Evolutionary conservation across 2,888 invertebrate species (phyloP), one percentile per base, ranked within the genome.

Genomic region (Dorcus hopei): DNA sequence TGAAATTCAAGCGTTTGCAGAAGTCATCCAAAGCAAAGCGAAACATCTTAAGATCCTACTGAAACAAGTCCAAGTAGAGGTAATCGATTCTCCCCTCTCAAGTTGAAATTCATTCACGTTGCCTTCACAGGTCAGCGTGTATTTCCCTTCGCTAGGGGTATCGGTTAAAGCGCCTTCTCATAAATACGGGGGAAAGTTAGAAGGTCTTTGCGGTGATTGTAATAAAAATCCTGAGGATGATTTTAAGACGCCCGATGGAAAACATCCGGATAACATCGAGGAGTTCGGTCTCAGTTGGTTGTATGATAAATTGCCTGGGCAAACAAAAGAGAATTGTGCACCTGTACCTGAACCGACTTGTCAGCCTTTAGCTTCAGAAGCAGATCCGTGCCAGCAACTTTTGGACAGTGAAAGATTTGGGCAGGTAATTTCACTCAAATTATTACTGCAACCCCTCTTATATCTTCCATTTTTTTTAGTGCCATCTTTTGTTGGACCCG

Each of bases 191-290:
- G 86, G 86, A 61, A 85, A 83, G 62, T 85, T 90, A 54, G 90
- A 92, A 74, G 93, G 93, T 1, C 80, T 94, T 1, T 94, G 93
- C 74, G 93, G 93, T 52, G 85, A 88, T 64, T 90, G 89, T 72
- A 85, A 87, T 50, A 84, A 84, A 0, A 80, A 85, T 68, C 77
- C 80, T 3, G 79, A 81, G 0, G 80, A 84, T 48, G 85, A 86
- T 70, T 77, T 88, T n/a, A 70, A 80, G 60, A 80, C 80, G 49
- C 80, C 81, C 61, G 76, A 81, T 41, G 84, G 85, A 0, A 77
- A 79, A 3, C 62, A 80, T 58, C 80, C 88, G 51, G 80, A 85
- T 16, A 78, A 86, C 69, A 76, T 74, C 0, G 70, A 80, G 19
- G 80, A 82, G 16, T 83, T 85, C 64, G 86, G 74, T 65, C 81